Conservation (phyloP, 2,888 invertebrate genomes). For the Ellobium chinense region DNA sequence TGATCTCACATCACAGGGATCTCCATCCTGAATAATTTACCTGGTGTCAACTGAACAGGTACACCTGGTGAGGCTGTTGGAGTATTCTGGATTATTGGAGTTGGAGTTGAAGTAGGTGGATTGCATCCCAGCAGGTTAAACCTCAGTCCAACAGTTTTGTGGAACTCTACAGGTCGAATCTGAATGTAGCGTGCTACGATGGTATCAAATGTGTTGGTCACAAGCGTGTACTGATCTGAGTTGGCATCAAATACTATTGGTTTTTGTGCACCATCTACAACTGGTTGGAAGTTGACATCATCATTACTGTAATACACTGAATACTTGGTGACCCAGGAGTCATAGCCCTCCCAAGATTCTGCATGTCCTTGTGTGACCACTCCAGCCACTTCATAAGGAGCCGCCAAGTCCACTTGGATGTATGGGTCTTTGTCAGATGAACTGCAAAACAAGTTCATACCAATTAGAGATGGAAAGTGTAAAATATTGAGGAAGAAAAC, state of each 20-base stretch:
- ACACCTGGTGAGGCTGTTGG: background rate
- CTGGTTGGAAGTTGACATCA: conserved; percentile 55
- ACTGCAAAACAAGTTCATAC: no score
- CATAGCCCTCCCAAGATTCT: no score
- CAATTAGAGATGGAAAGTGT: no score
- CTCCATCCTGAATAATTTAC: no score
- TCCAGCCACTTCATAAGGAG: conserved; percentile 63
- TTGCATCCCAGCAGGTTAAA: conserved; percentile 67
- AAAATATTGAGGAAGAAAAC: no score
- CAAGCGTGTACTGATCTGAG: conserved; percentile 53
- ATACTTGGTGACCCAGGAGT: conserved; percentile 62
- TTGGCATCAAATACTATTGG: conserved; percentile 80
- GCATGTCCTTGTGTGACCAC: conserved; percentile 63
- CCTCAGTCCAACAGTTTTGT: conserved; percentile 61
- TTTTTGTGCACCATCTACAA: conserved; percentile 1
- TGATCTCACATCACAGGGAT: no score
- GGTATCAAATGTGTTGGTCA: conserved; percentile 43
- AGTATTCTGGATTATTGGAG: no score
- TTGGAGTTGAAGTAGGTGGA: conserved; percentile 51
- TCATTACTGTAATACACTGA: conserved; percentile 61
- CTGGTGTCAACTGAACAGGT: background rate
- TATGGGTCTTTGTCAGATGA: conserved; percentile 57
- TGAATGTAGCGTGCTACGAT: conserved; percentile 61
- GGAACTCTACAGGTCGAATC: conserved; percentile 78
- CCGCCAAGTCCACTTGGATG: conserved; percentile 64